Evolutionary conservation across 2,797 vertebrate species (phyloP).

Genomic region (Danio jaintianensis): DNA sequence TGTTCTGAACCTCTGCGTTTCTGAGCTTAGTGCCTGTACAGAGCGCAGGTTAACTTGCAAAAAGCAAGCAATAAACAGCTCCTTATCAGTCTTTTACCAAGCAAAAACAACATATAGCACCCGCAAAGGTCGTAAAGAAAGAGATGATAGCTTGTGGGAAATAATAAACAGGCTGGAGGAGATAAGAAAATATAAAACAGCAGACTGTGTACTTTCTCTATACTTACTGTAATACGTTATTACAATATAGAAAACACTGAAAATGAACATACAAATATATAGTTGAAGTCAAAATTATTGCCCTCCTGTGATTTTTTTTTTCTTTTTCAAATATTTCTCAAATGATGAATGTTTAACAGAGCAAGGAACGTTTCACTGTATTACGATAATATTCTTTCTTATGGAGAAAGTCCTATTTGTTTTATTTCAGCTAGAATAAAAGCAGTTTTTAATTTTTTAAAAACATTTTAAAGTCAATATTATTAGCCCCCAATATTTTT

Average conservation of each 20-base stretch:
- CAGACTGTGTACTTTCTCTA: neutral
- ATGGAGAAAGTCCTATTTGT: too few species aligned
- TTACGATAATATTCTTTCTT: too few species aligned
- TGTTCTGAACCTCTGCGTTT: constrained; percentile 4
- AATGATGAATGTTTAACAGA: too few species aligned
- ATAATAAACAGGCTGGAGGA: constrained; percentile 3
- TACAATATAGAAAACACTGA: neutral
- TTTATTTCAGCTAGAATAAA: too few species aligned
- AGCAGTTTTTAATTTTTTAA: too few species aligned
- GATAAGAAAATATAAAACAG: neutral
- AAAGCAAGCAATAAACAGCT: constrained; percentile 12
- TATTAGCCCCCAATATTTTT: too few species aligned
- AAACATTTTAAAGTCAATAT: too few species aligned
- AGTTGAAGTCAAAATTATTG: too few species aligned
- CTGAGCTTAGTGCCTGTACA: constrained; percentile 25
- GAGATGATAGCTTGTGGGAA: neutral
- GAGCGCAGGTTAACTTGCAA: constrained; percentile 5
- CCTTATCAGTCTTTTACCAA: constrained; percentile 2
- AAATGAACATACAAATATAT: neutral
- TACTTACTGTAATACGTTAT: too few species aligned
- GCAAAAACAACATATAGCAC: neutral
- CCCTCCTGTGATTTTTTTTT: too few species aligned
- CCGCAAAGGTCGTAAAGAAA: neutral
- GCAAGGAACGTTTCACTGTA: too few species aligned
- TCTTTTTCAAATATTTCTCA: too few species aligned